These are phyloP conservation scores for Parnassius orleans DNA, from an alignment of 2,888 invertebrate species.

Conservation along the genomic window DNA sequence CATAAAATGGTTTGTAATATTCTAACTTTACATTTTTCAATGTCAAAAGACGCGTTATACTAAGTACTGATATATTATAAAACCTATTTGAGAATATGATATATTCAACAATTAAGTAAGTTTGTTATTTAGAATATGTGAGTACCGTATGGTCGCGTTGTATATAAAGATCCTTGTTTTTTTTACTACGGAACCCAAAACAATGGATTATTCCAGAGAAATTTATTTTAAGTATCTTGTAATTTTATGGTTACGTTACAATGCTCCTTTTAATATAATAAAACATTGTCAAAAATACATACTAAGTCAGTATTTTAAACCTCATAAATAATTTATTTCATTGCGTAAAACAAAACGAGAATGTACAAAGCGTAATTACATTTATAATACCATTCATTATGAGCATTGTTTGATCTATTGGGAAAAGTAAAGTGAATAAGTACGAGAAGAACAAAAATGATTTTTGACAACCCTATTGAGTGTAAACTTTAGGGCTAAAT, in stretches of 20 bases:
- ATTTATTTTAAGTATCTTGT: background rate
- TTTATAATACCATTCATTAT: slow-evolving; percentile 54
- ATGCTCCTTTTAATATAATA: slow-evolving; percentile 16
- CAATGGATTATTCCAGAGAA: no score
- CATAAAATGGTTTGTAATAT: no score
- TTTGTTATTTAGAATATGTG: no score
- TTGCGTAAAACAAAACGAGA: slow-evolving; percentile 51
- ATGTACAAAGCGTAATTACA: slow-evolving; percentile 41
- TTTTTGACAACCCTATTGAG: slow-evolving; percentile 31
- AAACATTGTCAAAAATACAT: slow-evolving; percentile 16
- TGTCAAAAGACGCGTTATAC: no score
- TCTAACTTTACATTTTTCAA: no score
- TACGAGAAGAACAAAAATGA: slow-evolving; percentile 28
- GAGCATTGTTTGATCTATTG: slow-evolving; percentile 57
- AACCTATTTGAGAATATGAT: no score
- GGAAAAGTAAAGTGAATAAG: slow-evolving; percentile 41
- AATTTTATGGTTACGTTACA: slow-evolving; percentile 11
- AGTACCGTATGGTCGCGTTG: no score
- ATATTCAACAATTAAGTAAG: no score
- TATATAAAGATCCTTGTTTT: no score
- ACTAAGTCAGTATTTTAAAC: slow-evolving; percentile 31
- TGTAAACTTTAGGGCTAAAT: slow-evolving; percentile 27
- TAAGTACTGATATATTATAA: no score
- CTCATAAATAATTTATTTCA: slow-evolving; percentile 42
- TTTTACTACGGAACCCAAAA: no score